phyloP scores from a whole-genome alignment of 2,113 vertebrate genomes.

The Labrus mixtus region DNA sequence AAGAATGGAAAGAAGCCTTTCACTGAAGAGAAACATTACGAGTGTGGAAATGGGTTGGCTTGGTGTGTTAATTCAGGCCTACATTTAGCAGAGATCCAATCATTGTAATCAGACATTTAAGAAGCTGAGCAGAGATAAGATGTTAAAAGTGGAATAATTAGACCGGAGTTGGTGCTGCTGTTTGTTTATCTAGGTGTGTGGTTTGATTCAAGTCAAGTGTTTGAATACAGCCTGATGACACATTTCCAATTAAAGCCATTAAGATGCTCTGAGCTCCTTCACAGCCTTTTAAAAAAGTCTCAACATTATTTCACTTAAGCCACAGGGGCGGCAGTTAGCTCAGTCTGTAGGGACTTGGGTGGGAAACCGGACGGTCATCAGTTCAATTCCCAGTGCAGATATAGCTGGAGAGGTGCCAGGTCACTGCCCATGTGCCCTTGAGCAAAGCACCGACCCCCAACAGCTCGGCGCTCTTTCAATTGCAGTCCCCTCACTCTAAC shows the following conservation, averaged over 20 bases:
- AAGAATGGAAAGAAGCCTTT: neutral
- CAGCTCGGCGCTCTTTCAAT: too few species aligned
- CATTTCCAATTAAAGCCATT: neutral
- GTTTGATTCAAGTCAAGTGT: neutral
- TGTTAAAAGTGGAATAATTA: neutral
- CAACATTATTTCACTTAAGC: too few species aligned
- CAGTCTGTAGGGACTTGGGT: too few species aligned
- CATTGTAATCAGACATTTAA: neutral
- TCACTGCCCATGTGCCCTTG: too few species aligned
- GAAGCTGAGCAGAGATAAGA: neutral
- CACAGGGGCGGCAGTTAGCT: too few species aligned
- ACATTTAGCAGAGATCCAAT: conserved; percentile 4
- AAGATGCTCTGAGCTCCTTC: neutral
- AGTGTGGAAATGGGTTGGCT: neutral
- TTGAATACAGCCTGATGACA: neutral
- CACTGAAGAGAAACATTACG: neutral
- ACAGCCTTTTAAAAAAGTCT: too few species aligned
- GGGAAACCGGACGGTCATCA: too few species aligned
- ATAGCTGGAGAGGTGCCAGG: too few species aligned
- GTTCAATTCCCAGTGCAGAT: too few species aligned
- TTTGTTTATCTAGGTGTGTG: neutral
- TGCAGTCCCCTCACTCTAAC: too few species aligned
- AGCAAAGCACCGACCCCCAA: too few species aligned
- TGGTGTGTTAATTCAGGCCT: neutral
- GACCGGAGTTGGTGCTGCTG: neutral